These are phyloP conservation scores for Hirtodrosophila histrioides DNA, from an alignment of 2,888 invertebrate species.

Conservation along the genomic window DNA sequence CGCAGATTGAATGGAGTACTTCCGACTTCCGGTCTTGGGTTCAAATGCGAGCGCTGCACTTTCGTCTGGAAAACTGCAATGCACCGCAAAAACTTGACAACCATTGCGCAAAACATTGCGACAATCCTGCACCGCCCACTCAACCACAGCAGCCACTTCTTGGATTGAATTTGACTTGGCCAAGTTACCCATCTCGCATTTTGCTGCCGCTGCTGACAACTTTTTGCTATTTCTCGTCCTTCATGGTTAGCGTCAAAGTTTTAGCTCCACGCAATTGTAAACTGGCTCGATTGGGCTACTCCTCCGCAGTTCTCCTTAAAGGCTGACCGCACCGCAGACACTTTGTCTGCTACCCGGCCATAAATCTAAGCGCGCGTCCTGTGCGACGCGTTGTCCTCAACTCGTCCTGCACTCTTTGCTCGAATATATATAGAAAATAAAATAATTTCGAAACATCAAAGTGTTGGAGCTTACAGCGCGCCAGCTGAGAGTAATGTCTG, in stretches of 20 bases:
- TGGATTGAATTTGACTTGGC: slow-evolving; percentile 57
- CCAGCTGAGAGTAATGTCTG: slow-evolving; percentile 81
- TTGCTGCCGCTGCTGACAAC: slow-evolving; percentile 29
- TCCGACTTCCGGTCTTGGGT: slow-evolving; percentile 75
- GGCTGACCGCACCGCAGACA: slow-evolving; percentile 81
- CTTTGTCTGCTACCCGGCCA: slow-evolving; percentile 81
- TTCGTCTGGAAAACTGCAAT: slow-evolving; percentile 72
- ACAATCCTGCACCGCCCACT: background rate
- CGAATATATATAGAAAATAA: slow-evolving; percentile 51
- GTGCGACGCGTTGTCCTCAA: slow-evolving; percentile 43
- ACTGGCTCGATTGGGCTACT: slow-evolving; percentile 3
- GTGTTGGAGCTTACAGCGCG: slow-evolving; percentile 71
- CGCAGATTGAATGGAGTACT: slow-evolving; percentile 79
- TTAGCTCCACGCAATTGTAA: slow-evolving; percentile 22
- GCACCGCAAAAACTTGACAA: slow-evolving; percentile 62
- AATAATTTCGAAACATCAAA: slow-evolving; percentile 79
- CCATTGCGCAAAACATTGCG: slow-evolving; percentile 24
- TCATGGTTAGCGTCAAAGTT: slow-evolving; percentile 28
- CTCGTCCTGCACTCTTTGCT: slow-evolving; percentile 9
- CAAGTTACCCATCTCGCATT: slow-evolving; percentile 47
- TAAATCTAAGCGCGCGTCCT: slow-evolving; percentile 81
- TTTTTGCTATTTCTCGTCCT: slow-evolving; percentile 34
- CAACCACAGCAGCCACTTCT: slow-evolving; percentile 7
- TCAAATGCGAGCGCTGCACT: slow-evolving; percentile 69
- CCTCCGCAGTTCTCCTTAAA: slow-evolving; percentile 40